phyloP scores from a whole-genome alignment of 2,113 vertebrate species.

The Amphiprion ocellaris region DNA sequence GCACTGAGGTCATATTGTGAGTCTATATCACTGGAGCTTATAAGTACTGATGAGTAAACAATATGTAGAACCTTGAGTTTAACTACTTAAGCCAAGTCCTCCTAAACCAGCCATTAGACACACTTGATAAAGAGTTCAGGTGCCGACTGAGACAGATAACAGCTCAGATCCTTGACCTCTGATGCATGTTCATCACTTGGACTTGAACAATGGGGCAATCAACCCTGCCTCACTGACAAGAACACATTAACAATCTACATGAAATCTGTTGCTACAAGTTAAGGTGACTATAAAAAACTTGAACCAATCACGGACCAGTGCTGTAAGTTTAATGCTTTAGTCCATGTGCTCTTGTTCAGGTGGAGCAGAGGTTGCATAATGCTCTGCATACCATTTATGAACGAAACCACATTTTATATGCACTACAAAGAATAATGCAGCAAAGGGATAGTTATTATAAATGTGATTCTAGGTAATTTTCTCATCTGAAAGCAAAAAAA shows the following conservation, averaged over 20 bases:
- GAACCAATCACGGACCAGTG: too few species aligned
- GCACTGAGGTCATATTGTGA: slow-evolving; percentile 43
- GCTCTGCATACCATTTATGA: neutral
- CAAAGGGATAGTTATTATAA: too few species aligned
- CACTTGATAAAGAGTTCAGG: slow-evolving; percentile 24
- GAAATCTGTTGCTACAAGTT: neutral
- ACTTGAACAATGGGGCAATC: slow-evolving; percentile 33
- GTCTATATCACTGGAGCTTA: slow-evolving; percentile 45
- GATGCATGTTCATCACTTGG: slow-evolving; percentile 59
- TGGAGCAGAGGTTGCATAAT: too few species aligned
- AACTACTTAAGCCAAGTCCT: slow-evolving; percentile 4
- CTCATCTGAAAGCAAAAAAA: too few species aligned
- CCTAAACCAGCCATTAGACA: slow-evolving; percentile 12
- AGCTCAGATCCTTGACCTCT: slow-evolving; percentile 47
- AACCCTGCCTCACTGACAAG: slow-evolving; percentile 2
- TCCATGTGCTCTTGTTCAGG: too few species aligned
- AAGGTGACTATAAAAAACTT: too few species aligned
- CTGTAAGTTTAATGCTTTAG: too few species aligned
- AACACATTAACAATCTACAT: neutral
- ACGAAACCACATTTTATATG: neutral
- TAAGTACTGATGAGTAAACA: slow-evolving; percentile 70
- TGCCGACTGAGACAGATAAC: slow-evolving; percentile 44
- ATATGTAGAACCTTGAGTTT: slow-evolving; percentile 64
- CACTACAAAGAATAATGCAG: neutral
- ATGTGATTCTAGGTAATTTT: too few species aligned